Percentiles rank a stretch among this genome's conserved stretches.
Evolutionary conservation across 2,888 invertebrate species (phyloP).

Genomic region (Amphipoea oculea): DNA sequence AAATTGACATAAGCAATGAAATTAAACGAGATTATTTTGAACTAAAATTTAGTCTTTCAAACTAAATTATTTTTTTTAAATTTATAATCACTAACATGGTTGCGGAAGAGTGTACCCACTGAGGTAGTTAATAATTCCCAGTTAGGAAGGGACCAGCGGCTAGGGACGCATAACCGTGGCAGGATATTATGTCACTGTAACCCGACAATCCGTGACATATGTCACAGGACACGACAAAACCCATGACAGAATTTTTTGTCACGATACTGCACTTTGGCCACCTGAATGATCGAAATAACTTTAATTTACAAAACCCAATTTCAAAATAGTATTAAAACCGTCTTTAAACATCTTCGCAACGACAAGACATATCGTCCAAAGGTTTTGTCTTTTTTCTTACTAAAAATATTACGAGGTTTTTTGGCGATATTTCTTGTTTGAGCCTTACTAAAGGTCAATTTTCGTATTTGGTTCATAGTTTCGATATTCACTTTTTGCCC

Average conservation of each 20-base stretch:
- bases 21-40: constrained; percentile 19
- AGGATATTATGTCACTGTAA: constrained; percentile 5
- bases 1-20: constrained; percentile 32
- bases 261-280: constrained; percentile 1
- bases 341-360: constrained; percentile 13
- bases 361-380: constrained; percentile 45
- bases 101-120: constrained; percentile 21
- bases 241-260: background rate
- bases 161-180: background rate
- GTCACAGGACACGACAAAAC: constrained; percentile 1
- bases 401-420: constrained; percentile 13
- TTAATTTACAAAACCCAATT: constrained; percentile 58
- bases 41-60: background rate
- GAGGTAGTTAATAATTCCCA: constrained; percentile 38
- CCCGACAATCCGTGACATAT: background rate
- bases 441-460: constrained; percentile 11
- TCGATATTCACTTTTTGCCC: background rate
- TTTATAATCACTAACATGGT: constrained; percentile 36
- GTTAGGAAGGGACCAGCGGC: constrained; percentile 40
- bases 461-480: background rate
- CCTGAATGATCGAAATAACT: constrained; percentile 37
- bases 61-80: background rate
- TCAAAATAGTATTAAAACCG: constrained; percentile 7
- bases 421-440: constrained; percentile 30
- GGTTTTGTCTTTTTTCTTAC: constrained; percentile 23